phyloP scores from a whole-genome alignment of 1,140 invertebrate genomes.

The Zaprionus camerounensis region DNA sequence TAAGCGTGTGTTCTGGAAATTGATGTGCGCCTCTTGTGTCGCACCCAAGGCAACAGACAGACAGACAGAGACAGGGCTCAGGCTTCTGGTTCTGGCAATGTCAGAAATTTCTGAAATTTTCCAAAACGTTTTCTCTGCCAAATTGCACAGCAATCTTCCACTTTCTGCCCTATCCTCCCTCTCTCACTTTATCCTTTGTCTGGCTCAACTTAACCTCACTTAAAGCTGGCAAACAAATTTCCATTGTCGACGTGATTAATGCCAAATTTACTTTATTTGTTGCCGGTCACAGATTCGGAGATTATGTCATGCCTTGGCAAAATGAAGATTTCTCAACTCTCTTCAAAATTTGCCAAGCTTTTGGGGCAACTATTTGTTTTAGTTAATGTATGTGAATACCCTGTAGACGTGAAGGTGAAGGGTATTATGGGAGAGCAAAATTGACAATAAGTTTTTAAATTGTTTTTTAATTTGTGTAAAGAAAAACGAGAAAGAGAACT shows the following conservation, averaged over 20 bases:
- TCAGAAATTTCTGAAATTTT: conserved; percentile 30
- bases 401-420: background rate
- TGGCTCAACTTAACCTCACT: conserved; percentile 6
- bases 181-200: background rate
- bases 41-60: too few relatives aligned
- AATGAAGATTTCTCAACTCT: background rate
- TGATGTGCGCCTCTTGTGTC: conserved; percentile 15
- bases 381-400: background rate
- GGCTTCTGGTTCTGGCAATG: conserved; percentile 3
- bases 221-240: conserved; percentile 40
- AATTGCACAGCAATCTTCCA: conserved; percentile 19
- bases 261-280: conserved; percentile 40
- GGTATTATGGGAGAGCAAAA: background rate
- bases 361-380: background rate
- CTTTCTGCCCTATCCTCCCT: background rate
- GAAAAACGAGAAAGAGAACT: too few relatives aligned
- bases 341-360: background rate
- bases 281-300: background rate
- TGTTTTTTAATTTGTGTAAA: too few relatives aligned
- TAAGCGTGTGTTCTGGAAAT: conserved; percentile 24
- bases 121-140: conserved; percentile 36
- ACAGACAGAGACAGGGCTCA: too few relatives aligned
- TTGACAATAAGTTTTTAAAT: background rate
- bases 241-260: conserved; percentile 45
- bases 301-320: conserved; percentile 10